Percentiles rank a stretch among this genome's conserved stretches.
These are phyloP conservation scores for Babyrousa celebensis DNA, from an alignment of 2,797 vertebrate genomes.

Conservation along the genomic window DNA sequence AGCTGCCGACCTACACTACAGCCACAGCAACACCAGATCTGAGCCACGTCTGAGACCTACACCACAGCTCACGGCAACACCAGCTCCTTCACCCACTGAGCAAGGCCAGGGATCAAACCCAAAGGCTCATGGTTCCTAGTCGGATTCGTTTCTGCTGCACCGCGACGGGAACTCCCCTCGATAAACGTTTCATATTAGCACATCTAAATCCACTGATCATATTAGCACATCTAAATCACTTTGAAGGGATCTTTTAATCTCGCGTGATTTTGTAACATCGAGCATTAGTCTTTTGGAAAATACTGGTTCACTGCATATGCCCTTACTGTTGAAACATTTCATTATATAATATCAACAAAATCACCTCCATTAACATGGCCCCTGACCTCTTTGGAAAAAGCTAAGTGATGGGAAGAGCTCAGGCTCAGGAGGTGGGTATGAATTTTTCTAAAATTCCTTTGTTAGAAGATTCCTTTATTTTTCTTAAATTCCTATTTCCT, in stretches of 20 bases:
- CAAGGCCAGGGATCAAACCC: too few species aligned
- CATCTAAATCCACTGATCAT: conserved; percentile 16
- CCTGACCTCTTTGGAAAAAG: conserved; percentile 39
- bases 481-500: neutral
- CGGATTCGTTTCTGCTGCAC: too few species aligned
- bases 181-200: neutral
- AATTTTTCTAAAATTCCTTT: conserved; percentile 48
- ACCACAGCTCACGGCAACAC: too few species aligned
- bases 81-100: too few species aligned
- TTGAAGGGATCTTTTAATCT: conserved; percentile 1
- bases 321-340: neutral
- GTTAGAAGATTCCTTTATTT: too few species aligned
- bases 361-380: neutral
- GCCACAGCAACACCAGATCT: too few species aligned
- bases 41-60: too few species aligned
- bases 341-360: neutral
- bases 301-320: neutral
- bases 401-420: conserved; percentile 44
- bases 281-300: neutral
- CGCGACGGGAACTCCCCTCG: too few species aligned
- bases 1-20: too few species aligned
- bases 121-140: too few species aligned
- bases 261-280: neutral
- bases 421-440: neutral
- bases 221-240: conserved; percentile 49